Conservation (phyloP, 1,140 invertebrate species). For the Dysdera silvatica region DNA sequence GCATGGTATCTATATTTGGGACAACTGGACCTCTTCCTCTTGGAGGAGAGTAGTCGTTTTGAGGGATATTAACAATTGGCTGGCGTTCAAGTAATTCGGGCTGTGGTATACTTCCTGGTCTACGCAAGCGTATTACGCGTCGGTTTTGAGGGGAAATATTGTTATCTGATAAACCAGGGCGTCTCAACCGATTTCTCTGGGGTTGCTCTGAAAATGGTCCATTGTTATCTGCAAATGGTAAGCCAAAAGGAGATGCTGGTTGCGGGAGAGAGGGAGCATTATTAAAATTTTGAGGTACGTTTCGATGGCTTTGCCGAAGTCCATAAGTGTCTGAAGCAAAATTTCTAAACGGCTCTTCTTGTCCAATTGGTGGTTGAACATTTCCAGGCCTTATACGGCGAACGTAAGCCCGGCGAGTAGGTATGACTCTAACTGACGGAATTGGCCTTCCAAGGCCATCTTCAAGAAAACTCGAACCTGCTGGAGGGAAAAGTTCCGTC, state of each 20-base stretch:
- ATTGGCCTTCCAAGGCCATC: slow-evolving; percentile 16
- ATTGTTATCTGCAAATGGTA: too few relatives aligned
- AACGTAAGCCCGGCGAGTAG: slow-evolving; percentile 20
- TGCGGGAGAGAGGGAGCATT: too few relatives aligned
- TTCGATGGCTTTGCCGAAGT: too few relatives aligned
- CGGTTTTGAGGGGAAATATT: too few relatives aligned
- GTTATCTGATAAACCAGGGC: too few relatives aligned
- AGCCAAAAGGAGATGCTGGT: too few relatives aligned
- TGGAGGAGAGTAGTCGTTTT: not conserved
- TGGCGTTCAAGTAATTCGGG: not conserved
- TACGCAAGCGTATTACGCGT: slow-evolving; percentile 9
- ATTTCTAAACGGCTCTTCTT: too few relatives aligned
- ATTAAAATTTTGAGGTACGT: too few relatives aligned
- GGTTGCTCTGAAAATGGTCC: too few relatives aligned
- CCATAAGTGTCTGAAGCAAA: too few relatives aligned
- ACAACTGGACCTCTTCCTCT: slow-evolving; percentile 14
- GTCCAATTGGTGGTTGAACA: too few relatives aligned
- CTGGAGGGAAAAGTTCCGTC: slow-evolving; percentile 16
- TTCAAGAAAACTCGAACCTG: slow-evolving; percentile 14
- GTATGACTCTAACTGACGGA: slow-evolving; percentile 19
- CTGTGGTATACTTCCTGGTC: slow-evolving; percentile 3
- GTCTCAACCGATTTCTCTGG: too few relatives aligned
- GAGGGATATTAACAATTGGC: not conserved
- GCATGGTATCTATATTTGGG: not conserved
- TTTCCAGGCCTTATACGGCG: slow-evolving; percentile 4